A percentile compares a stretch with the other conserved stretches of the same genome.
These are phyloP conservation scores for Pluvialis apricaria DNA, from an alignment of 2,113 vertebrate species.

Conservation along the genomic window DNA sequence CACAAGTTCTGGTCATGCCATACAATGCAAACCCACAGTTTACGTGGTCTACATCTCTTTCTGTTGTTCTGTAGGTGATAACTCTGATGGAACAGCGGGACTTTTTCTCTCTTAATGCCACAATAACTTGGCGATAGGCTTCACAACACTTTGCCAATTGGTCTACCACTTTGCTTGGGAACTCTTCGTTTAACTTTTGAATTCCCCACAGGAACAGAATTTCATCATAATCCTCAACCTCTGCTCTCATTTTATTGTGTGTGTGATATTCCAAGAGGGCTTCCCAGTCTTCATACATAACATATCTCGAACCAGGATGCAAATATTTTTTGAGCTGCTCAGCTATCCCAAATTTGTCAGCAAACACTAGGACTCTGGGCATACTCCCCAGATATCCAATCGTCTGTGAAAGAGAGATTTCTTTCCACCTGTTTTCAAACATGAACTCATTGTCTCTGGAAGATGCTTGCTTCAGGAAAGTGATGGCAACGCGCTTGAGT, in stretches of 20 bases:
- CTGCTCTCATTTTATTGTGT: conserved; percentile 37
- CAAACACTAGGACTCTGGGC: conserved; percentile 79
- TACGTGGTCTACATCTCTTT: conserved; percentile 73
- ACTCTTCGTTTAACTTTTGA: conserved; percentile 71
- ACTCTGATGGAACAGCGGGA: conserved; percentile 57
- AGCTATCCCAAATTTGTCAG: conserved; percentile 78
- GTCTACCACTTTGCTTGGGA: conserved; percentile 59
- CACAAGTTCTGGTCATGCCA: conserved; percentile 82
- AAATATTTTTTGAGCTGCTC: conserved; percentile 72
- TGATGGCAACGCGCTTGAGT: conserved; percentile 74
- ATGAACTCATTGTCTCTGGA: conserved; percentile 71
- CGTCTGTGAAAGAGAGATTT: background rate
- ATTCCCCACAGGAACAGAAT: conserved; percentile 82
- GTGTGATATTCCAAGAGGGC: background rate
- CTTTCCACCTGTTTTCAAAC: conserved; percentile 76
- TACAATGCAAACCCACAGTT: conserved; percentile 79
- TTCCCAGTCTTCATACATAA: conserved; percentile 64
- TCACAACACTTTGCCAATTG: conserved; percentile 79
- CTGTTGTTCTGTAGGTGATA: conserved; percentile 81
- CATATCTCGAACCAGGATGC: conserved; percentile 63
- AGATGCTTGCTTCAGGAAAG: conserved; percentile 62
- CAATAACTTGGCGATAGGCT: conserved; percentile 76
- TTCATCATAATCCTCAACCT: conserved; percentile 58
- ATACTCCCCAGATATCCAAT: background rate
- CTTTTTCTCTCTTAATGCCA: conserved; percentile 67